Percentiles rank a stretch among this genome's conserved stretches.
These are phyloP conservation scores for Typhlichthys eigenmanni DNA, from an alignment of 2,797 vertebrate genomes.

Conservation along the genomic window DNA sequence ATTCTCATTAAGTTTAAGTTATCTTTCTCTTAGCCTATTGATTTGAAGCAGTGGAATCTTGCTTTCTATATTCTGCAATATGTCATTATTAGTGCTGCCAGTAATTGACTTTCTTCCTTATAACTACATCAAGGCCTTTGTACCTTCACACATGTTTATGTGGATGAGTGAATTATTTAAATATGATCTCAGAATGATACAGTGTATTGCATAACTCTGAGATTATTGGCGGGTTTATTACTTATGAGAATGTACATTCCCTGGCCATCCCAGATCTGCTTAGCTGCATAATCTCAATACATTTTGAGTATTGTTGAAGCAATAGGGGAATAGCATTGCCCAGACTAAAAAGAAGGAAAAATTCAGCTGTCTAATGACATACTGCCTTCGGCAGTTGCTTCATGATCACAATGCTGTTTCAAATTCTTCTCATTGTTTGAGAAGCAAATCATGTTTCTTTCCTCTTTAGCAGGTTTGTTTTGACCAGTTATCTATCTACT, in stretches of 20 bases:
- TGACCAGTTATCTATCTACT: slow-evolving; percentile 39
- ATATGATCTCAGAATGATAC: slow-evolving; percentile 1
- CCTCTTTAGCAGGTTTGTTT: slow-evolving; percentile 35
- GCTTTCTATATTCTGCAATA: slow-evolving; percentile 4
- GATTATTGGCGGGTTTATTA: no score
- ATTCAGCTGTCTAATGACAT: not conserved
- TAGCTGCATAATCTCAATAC: slow-evolving; percentile 24
- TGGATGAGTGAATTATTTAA: not conserved
- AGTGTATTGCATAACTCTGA: slow-evolving; percentile 2
- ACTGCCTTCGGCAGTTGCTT: not conserved
- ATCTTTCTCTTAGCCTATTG: not conserved
- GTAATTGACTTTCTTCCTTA: slow-evolving; percentile 22
- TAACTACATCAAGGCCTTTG: not conserved
- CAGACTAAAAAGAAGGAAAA: not conserved
- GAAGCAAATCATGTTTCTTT: slow-evolving; percentile 23
- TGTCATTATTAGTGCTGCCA: not conserved
- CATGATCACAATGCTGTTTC: slow-evolving; percentile 8
- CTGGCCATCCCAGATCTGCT: slow-evolving; percentile 26
- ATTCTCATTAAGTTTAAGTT: slow-evolving; percentile 15
- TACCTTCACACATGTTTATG: not conserved
- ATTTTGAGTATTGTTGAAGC: slow-evolving; percentile 6
- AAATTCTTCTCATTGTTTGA: slow-evolving; percentile 1
- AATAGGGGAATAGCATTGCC: no score
- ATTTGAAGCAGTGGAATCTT: not conserved
- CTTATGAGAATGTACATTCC: no score